Base-by-base conservation (phyloP, 2,797 vertebrate genomes). In the Spondyliosoma cantharus region DNA sequence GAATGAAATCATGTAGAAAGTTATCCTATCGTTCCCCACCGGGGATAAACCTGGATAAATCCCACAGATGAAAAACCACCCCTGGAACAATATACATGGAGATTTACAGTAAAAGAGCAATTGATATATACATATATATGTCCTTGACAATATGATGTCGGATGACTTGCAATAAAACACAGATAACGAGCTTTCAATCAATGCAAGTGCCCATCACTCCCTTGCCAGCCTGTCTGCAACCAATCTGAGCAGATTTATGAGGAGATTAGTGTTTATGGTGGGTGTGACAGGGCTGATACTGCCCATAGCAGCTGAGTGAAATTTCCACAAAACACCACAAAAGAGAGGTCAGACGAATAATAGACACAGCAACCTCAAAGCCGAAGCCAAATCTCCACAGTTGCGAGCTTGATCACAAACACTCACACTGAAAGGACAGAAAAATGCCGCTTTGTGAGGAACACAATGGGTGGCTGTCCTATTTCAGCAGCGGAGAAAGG, bases 221-320 rank as follows among this genome's bases (percentile, higher is more conserved):
- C 27, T 59, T 25, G 63, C 37, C 46, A 60, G 43, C 43, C 69
- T 66, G 49, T 86, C 57, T 63, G n/a, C 88, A 86, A 76, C 56
- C 74, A 71, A 76, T 88, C 79, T 65, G 49, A 66, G 32, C 52
- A 82, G 84, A 87, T 89, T 87, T 82, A 79, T 70, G 75, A 59
- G 60, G 77, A 76, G 89, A 90, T 89, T 87, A 84, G 76, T 63
- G 71, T 81, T 84, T 58, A 54, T 70, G 46, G 79, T 15, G 24
- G 53, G 63, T 76, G 50, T 65, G 73, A 84, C 75, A n/a, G 52
- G 37, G 9, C 43, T 77, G 74, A 83, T 68, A 56, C 72, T n/a
- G 65, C 67, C 76, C 66, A n/a, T 61, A 65, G 61, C 20, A 67
- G 72, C 66, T 48, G 43, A 76, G 27, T 4, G 0, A 81, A 71